Conservation (phyloP, 2,113 vertebrate species). For the Macroglossus sobrinus region DNA sequence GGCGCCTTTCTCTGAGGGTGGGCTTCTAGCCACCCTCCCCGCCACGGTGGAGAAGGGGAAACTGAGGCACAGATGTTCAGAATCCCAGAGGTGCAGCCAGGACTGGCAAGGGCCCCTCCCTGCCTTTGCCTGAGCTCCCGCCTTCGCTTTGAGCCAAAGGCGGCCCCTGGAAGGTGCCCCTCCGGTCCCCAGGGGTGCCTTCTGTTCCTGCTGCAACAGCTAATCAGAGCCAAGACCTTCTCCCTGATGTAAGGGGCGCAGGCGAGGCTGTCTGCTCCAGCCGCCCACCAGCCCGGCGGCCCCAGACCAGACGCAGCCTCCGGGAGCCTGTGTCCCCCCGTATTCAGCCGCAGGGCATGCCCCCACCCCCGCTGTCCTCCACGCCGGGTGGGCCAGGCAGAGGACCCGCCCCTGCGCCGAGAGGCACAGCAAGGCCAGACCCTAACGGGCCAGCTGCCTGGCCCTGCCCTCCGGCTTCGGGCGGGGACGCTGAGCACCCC, state of each 20-base stretch:
- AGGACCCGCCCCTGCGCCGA: accelerated
- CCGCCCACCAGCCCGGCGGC: accelerated
- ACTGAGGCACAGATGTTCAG: not conserved
- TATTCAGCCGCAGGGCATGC: not conserved
- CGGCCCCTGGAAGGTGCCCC: accelerated
- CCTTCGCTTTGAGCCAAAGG: not conserved
- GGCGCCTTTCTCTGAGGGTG: accelerated
- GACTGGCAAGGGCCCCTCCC: not conserved
- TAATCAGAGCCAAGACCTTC: not conserved
- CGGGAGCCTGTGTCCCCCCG: not conserved
- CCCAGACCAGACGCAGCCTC: not conserved
- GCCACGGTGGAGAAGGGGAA: not conserved
- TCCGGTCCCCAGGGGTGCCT: not conserved
- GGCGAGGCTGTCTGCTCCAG: no score
- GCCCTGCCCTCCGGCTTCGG: not conserved
- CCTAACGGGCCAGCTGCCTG: accelerated
- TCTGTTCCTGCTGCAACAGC: not conserved
- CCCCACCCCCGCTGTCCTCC: not conserved
- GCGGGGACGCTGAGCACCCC: accelerated
- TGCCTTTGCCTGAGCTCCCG: not conserved
- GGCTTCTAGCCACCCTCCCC: accelerated
- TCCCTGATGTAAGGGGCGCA: not conserved
- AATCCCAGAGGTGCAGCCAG: not conserved
- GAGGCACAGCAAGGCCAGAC: not conserved
- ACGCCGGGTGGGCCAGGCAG: not conserved